Conservation (phyloP, 2,888 invertebrate genomes). For the Calameuta pallipes region DNA sequence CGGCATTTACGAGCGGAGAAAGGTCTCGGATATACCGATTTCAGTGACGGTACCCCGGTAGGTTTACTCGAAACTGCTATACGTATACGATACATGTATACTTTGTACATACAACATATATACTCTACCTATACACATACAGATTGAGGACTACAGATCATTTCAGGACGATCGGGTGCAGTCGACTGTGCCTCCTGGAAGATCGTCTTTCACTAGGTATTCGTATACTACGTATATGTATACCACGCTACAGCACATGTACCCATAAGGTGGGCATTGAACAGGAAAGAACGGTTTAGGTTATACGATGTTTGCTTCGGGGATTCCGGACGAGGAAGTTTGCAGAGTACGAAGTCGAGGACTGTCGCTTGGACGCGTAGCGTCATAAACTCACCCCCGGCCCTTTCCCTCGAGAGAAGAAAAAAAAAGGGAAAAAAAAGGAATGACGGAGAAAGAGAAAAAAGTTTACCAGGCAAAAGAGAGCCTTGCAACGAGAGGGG, state of each 20-base stretch:
- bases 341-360: slow-evolving; percentile 2
- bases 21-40: neutral
- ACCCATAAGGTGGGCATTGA: neutral
- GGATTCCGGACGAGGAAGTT: neutral
- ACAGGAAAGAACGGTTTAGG: slow-evolving; percentile 6
- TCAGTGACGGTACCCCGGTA: neutral
- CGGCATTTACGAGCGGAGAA: neutral
- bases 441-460: neutral
- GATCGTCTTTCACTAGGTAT: neutral
- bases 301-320: slow-evolving; percentile 4
- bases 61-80: neutral
- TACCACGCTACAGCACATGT: neutral
- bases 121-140: neutral
- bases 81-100: neutral
- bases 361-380: neutral
- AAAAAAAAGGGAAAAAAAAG: neutral
- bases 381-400: slow-evolving; percentile 14
- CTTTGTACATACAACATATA: no score
- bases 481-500: neutral
- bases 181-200: neutral
- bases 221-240: neutral
- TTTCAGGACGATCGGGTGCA: neutral
- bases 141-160: neutral
- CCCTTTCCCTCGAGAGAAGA: neutral
- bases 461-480: slow-evolving; percentile 1